Evolutionary conservation across 2,888 invertebrate genomes (phyloP), one percentile per base, ranked within the genome.

Genomic region (Tetranychus truncatus): DNA sequence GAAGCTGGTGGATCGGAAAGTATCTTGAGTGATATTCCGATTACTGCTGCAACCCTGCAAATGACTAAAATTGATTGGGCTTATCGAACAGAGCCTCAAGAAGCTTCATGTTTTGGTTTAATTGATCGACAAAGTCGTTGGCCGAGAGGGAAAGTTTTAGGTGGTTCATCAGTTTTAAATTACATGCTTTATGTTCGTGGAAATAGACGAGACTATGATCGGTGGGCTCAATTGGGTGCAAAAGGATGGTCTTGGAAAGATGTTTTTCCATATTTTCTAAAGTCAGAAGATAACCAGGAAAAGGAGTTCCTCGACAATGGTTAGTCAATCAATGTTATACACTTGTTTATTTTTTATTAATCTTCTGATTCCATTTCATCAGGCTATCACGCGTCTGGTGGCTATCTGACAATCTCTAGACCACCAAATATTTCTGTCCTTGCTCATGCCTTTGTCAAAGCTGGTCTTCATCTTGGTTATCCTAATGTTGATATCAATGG

Each of bases 111-210:
- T 73, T 80, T 80, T 66, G 80, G 80, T 8, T 76, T 80, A 4
- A 78, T 78, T 73, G 77, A 78, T 75, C 76, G 77, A 77, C 76
- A 79, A 75, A 78, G 78, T 72, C 76, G 79, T 34, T 80, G 80
- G 80, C 80, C 80, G 8, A 78, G 84, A 34, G 84, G 83, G 5
- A 79, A 82, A 46, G 83, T 83, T 5, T 81, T 93, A 9, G 95
- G 95, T 8, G 95, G 95, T 0, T 93, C 92, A 0, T 93, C 93
- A 20, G 91, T 91, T 0, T 87, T 95, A 85, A 95, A 95, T 83
- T 95, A 95, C 34, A 95, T 95, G 95, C 93, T 91, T 88, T 95
- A 95, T 83, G 91, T 95, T 78, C 86, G 95, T 45, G 95, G 95
- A 1, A 89, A 92, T 76, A 87, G 89, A 44, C 87, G 87, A 77